Evolutionary conservation across 2,797 vertebrate species (phyloP).

Genomic region (Hyperoplus lanceolatus): DNA sequence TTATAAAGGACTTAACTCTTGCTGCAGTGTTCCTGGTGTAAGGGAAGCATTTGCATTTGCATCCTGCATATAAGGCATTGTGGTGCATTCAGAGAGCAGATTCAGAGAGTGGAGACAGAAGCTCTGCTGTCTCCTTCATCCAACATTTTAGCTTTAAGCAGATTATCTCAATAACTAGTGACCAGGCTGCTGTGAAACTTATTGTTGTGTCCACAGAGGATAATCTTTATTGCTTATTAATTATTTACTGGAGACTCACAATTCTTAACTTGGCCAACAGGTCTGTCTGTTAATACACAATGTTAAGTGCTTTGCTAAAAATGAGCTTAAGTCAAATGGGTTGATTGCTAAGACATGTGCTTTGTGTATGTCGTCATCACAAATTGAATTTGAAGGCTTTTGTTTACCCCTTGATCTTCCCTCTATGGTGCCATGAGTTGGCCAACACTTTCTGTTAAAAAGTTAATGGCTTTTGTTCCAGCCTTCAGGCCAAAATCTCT

Average conservation of each 20-base stretch:
- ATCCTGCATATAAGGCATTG: neutral
- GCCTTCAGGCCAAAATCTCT: neutral
- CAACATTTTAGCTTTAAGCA: neutral
- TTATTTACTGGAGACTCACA: neutral
- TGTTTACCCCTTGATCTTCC: neutral
- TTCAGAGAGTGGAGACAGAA: neutral
- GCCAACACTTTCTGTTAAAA: neutral
- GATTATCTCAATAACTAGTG: neutral
- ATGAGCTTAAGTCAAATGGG: neutral
- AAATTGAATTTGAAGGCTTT: neutral
- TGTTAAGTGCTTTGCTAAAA: no score
- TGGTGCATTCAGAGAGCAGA: neutral
- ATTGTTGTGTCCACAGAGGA: neutral
- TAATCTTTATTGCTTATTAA: neutral
- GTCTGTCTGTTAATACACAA: neutral
- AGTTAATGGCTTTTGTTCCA: neutral
- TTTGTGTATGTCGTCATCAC: neutral
- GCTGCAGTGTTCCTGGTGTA: neutral
- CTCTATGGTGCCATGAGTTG: no score
- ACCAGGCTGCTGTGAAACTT: slow-evolving; percentile 6
- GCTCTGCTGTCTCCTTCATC: neutral
- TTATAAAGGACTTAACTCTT: no score
- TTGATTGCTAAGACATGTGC: neutral
- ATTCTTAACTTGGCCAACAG: neutral
- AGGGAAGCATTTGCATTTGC: neutral